Conservation (phyloP, 2,797 vertebrate genomes). For the Prionace glauca region DNA sequence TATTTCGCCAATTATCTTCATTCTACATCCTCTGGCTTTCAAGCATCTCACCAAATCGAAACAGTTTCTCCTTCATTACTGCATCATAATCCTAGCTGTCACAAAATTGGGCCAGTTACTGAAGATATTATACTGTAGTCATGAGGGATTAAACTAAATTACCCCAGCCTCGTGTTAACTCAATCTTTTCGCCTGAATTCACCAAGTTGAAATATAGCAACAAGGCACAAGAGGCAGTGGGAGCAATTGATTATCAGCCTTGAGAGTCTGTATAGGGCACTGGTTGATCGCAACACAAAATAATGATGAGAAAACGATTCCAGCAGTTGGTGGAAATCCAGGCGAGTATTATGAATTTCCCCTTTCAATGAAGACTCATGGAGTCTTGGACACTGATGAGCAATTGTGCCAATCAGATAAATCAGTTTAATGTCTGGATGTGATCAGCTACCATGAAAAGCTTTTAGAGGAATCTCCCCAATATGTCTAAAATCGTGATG, state of each 20-base stretch:
- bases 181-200: background rate
- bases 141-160: background rate
- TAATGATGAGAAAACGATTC: background rate
- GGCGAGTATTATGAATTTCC: background rate
- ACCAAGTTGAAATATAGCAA: background rate
- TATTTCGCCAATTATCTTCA: background rate
- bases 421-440: background rate
- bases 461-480: background rate
- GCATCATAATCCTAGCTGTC: background rate
- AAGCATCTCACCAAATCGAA: background rate
- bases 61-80: background rate
- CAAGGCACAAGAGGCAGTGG: background rate
- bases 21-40: background rate
- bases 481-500: background rate
- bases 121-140: background rate
- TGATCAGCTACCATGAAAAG: background rate
- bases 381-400: background rate
- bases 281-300: background rate
- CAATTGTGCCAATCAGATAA: background rate
- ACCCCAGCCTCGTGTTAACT: background rate
- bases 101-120: background rate
- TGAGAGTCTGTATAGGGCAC: too few species aligned
- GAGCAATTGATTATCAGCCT: background rate
- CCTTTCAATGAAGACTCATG: background rate
- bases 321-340: background rate